Evolutionary conservation across 2,113 vertebrate genomes (phyloP), one percentile per base, ranked within the genome.

Genomic region (Phalacrocorax carbo): DNA sequence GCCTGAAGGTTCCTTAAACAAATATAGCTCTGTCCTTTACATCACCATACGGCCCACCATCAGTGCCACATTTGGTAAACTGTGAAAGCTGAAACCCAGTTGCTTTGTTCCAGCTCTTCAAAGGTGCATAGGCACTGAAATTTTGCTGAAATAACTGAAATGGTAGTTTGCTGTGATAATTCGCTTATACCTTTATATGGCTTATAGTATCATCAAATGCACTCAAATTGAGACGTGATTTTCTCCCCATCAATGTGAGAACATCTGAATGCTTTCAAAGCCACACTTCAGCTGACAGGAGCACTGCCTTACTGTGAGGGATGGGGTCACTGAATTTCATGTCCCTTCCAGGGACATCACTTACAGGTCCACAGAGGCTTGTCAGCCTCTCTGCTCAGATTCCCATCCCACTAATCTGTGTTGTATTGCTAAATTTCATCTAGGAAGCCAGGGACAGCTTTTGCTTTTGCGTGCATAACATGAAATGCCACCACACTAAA

Each of bases 1-100:
- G 73, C 51, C 51, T 85, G 54, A 87, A 93, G 42, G 38, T 88
- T 95, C 71, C 86, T 96, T 94, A 93, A 95, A 96, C 62, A 96
- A 94, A 94, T 86, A 86, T 13, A 95, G 34, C 32, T 86, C 84
- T 96, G 84, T 86, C 75, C 87, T 93, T 95, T 54, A 55, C 55
- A 94, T 91, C 87, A 95, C 68, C 48, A 22, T 77, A 82, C 3
- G 0, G 84, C 52, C 93, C 82, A 54, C 83, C 91, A 93, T 94
- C 91, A 81, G 25, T 55, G 75, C 78, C 87, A 94, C 38, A 1
- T 93, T 87, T 51, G 51, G 82, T 94, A 95, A 95, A 90, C 91
- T 95, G 82, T 95, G 93, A 91, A 95, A 93, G 66, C 54, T 0
- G 0, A 91, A 96, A 81, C 49, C n/a, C 87, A 93, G 64, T 91